Conservation (phyloP, 2,888 invertebrate species). For the Toxonevra muliebris region DNA sequence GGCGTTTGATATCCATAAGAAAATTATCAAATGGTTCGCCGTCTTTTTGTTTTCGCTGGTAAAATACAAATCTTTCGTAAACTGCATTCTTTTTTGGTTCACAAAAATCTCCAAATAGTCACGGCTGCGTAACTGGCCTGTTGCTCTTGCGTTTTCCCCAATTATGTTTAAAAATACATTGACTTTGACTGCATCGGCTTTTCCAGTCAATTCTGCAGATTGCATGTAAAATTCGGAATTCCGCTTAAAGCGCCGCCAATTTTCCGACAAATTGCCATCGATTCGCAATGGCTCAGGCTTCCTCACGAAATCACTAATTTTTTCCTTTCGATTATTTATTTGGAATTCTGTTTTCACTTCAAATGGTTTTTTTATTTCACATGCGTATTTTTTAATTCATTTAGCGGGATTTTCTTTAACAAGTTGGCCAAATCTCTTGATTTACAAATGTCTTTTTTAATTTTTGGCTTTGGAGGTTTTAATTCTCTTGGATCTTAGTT, state of each 20-base stretch:
- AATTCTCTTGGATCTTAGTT: conserved; percentile 11
- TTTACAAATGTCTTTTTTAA: background rate
- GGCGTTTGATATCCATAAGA: background rate
- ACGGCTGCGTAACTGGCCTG: no score
- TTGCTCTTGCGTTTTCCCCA: background rate
- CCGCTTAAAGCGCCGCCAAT: conserved; percentile 10
- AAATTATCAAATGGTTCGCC: no score
- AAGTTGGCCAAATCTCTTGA: background rate
- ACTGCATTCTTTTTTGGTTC: conserved; percentile 6
- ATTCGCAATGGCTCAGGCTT: conserved; percentile 12
- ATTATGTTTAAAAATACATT: conserved; percentile 14
- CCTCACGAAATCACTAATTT: conserved; percentile 9
- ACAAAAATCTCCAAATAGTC: conserved; percentile 13
- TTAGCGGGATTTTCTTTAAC: no score
- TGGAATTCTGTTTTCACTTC: no score
- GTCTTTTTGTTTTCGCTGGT: conserved; percentile 3
- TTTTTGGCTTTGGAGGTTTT: conserved; percentile 11
- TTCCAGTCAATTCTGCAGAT: background rate
- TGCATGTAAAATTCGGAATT: conserved; percentile 13
- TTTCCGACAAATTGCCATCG: conserved; percentile 11
- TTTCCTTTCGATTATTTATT: no score
- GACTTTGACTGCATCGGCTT: conserved; percentile 4
- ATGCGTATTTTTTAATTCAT: background rate
- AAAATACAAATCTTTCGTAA: conserved; percentile 6
- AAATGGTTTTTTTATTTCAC: background rate